Base-by-base conservation (phyloP, 2,888 invertebrate genomes). In the Lacanobia wlatinum region DNA sequence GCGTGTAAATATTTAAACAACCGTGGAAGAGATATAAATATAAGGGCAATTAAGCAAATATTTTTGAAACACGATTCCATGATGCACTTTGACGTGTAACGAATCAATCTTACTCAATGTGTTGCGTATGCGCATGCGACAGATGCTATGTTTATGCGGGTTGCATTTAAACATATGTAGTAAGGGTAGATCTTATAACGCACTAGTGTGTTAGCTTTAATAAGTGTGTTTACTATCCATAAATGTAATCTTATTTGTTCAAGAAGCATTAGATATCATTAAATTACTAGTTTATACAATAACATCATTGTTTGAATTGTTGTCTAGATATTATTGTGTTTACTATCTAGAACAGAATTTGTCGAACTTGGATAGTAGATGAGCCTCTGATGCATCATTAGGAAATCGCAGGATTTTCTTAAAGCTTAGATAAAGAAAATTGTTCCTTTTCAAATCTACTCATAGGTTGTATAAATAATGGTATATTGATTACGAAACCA, bases 61-160 rank as follows among this genome's bases (percentile, higher is more conserved):
- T 61, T 82, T 82, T 16, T 43, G 60, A 58, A 79, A 67, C 63
- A 50, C 60, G 52, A 63, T 65, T 73, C 58, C 48, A 55, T 68
- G 67, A 52, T 81, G 48, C 64, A 73, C 56, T 72, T 74, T 61
- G 52, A 70, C 38, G 66, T 67, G 52, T 56, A 71, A 53, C 55
- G 50, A 82, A 84, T 78, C 16, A 55, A 74, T 78, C 52, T 70
- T 68, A 60, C 61, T 71, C 58, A 74, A 78, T 64, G 21, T 50
- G 34, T 76, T 76, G 63, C 55, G 48, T 53, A 59, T 50, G 56
- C 40, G 60, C 62, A 53, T 12, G 34, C 14, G 46, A 28, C 52
- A 63, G 46, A 80, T 76, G 12, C 38, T 75, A n/a, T 21, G n/a
- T 46, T 64, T 16, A 46, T 65, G 16, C 38, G 28, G 14, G n/a